Percentiles rank a stretch among this genome's conserved stretches.
Conservation (phyloP, 2,113 vertebrate genomes). For the Bettongia penicillata region DNA sequence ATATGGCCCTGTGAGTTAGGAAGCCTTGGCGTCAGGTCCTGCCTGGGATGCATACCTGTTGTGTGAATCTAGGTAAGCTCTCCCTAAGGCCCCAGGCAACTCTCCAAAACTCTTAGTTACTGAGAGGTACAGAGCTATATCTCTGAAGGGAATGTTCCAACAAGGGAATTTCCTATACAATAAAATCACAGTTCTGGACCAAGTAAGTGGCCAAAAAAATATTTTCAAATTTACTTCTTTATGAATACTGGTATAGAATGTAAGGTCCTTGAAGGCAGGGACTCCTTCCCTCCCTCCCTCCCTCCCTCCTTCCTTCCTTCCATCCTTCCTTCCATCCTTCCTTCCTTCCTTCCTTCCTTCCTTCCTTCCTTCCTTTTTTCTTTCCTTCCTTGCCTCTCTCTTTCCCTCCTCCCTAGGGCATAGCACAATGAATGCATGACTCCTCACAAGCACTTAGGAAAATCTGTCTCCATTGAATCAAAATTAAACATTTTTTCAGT, state of each 20-base stretch:
- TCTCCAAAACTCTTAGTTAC: neutral
- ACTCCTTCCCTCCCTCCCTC: neutral
- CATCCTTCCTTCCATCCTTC: neutral
- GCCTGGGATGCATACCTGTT: neutral
- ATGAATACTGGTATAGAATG: neutral
- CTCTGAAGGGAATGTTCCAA: neutral
- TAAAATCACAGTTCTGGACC: neutral
- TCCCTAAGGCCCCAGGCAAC: neutral
- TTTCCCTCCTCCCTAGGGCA: neutral
- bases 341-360: too few relatives aligned
- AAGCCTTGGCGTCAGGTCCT: neutral
- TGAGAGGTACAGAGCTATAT: neutral
- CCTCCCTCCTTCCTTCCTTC: neutral
- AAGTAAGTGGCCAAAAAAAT: neutral
- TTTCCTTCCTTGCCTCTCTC: neutral
- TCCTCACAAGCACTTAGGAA: neutral
- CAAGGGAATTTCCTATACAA: neutral
- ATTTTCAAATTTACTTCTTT: neutral
- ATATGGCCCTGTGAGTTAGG: neutral
- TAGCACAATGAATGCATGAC: neutral
- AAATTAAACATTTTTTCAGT: neutral
- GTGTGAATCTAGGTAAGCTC: neutral
- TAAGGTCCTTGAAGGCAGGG: neutral
- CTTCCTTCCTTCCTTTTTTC: neutral
- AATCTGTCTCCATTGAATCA: neutral